These are phyloP conservation scores for Octonoba sinensis DNA, from an alignment of 2,888 invertebrate species.

Conservation along the genomic window DNA sequence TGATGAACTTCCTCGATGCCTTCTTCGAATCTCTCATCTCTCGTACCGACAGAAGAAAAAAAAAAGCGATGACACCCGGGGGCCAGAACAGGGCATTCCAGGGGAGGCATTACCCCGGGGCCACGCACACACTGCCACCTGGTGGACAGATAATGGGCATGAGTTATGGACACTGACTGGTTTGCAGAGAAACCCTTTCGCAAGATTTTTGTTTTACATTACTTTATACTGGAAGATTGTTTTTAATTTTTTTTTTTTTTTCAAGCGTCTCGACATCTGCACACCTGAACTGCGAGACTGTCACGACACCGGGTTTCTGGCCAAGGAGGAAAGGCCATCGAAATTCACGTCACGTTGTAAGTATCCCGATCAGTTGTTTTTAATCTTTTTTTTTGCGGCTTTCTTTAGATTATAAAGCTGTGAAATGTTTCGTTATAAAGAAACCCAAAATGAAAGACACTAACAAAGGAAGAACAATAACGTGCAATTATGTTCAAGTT, in stretches of 20 bases:
- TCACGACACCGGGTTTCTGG: slow-evolving; percentile 26
- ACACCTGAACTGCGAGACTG: neutral
- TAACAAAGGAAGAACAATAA: neutral
- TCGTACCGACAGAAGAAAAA: too few relatives aligned
- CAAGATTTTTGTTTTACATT: slow-evolving; percentile 17
- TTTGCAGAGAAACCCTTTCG: slow-evolving; percentile 19
- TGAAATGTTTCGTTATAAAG: neutral
- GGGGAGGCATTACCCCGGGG: slow-evolving; percentile 45
- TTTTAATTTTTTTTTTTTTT: slow-evolving; percentile 7
- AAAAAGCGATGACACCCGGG: slow-evolving; percentile 31
- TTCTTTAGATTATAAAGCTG: too few relatives aligned
- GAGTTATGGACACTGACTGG: slow-evolving; percentile 24
- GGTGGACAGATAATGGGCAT: slow-evolving; percentile 26
- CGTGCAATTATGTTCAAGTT: neutral
- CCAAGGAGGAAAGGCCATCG: slow-evolving; percentile 16
- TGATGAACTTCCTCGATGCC: slow-evolving; percentile 8
- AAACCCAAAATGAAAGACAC: neutral
- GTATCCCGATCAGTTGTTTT: neutral
- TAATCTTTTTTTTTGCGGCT: slow-evolving; percentile 4
- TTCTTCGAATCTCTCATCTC: slow-evolving; percentile 5
- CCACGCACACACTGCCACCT: slow-evolving; percentile 5
- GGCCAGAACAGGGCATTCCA: slow-evolving; percentile 20
- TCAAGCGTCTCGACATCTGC: too few relatives aligned
- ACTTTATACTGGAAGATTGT: neutral
- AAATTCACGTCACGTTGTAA: slow-evolving; percentile 7